phyloP scores from a whole-genome alignment of 37 sponge, comb jelly and placozoan species.

The Crambe crambe region DNA sequence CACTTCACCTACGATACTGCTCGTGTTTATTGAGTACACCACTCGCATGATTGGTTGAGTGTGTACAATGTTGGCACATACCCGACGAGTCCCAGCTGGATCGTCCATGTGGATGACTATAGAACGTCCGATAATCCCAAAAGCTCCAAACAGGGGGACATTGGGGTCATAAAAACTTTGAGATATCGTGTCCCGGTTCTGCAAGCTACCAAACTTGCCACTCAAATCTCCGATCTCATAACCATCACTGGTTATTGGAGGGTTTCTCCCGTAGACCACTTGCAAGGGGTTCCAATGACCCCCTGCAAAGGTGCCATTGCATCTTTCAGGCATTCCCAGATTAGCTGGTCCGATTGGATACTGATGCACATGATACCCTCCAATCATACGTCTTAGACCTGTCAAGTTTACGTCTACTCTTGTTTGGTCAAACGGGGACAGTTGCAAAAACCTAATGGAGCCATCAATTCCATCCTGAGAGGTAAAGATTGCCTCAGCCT shows the following conservation, averaged over 20 bases:
- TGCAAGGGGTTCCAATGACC: conserved; percentile 65
- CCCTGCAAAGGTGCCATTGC: conserved; percentile 16
- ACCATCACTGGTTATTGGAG: conserved; percentile 54
- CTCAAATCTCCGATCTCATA: conserved; percentile 81
- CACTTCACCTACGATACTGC: conserved; percentile 24
- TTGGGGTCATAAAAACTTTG: conserved; percentile 42
- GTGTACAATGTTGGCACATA: conserved; percentile 57
- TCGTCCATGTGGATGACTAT: conserved; percentile 47
- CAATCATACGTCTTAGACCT: conserved; percentile 41
- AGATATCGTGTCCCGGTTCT: background rate
- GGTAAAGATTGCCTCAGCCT: conserved; percentile 41
- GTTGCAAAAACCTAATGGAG: conserved; percentile 43
- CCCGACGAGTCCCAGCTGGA: conserved; percentile 19
- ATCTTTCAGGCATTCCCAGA: conserved; percentile 8
- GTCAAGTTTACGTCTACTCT: conserved; percentile 38
- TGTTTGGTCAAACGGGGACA: conserved; percentile 60
- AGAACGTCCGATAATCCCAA: conserved; percentile 75
- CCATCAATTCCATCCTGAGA: conserved; percentile 43
- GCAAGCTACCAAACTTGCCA: conserved; percentile 70
- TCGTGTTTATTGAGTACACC: conserved; percentile 11
- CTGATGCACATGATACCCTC: conserved; percentile 65
- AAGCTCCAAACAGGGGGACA: conserved; percentile 61
- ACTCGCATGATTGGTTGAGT: conserved; percentile 1
- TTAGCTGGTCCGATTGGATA: conserved; percentile 29
- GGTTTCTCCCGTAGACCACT: conserved; percentile 5